Conservation (phyloP, 2,113 vertebrate species). For the Istiophorus platypterus region DNA sequence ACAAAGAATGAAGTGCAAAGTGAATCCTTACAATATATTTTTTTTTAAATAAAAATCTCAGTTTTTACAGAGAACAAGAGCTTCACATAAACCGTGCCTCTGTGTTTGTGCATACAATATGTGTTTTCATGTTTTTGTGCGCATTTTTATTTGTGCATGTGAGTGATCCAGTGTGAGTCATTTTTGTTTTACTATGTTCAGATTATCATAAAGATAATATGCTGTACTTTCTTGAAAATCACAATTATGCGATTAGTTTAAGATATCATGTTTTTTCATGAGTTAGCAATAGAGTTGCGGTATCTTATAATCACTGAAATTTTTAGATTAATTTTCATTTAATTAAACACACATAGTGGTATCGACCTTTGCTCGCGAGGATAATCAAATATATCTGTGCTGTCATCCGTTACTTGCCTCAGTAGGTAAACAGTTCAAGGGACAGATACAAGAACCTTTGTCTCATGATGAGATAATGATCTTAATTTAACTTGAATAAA, state of each 20-base stretch:
- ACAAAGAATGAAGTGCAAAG: too few species aligned
- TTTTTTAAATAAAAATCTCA: not conserved
- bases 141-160: not conserved
- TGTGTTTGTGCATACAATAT: not conserved
- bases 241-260: not conserved
- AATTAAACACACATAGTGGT: not conserved
- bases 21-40: too few species aligned
- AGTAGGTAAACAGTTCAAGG: not conserved
- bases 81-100: not conserved
- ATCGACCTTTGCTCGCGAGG: not conserved
- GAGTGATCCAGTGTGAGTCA: not conserved
- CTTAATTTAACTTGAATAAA: not conserved
- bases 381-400: not conserved
- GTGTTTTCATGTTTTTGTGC: not conserved
- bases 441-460: not conserved
- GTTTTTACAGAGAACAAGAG: not conserved
- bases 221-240: not conserved
- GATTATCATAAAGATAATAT: constrained; percentile 7
- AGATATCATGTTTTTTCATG: not conserved
- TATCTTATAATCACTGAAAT: not conserved
- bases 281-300: not conserved
- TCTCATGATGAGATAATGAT: not conserved
- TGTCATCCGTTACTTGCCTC: not conserved
- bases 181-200: not conserved
- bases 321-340: not conserved